phyloP scores from a whole-genome alignment of 1,140 invertebrate species.

The Nebria ingens region DNA sequence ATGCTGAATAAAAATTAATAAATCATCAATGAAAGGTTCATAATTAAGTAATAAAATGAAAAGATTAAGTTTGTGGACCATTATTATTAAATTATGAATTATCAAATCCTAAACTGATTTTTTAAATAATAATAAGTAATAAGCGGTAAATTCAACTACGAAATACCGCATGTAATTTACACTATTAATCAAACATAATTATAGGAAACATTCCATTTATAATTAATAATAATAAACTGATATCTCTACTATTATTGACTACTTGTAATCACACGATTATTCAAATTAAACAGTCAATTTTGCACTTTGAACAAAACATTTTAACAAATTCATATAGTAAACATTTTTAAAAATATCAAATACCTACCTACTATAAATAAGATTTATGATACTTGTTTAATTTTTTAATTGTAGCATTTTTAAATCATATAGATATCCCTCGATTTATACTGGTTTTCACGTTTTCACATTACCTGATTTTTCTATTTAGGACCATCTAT shows the following conservation, averaged over 20 bases:
- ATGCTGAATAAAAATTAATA: no score
- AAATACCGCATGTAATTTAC: neutral
- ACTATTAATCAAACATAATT: neutral
- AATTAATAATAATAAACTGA: neutral
- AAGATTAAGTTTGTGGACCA: no score
- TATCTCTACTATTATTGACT: neutral
- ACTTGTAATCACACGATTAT: neutral
- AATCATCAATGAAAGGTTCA: no score
- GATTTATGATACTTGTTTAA: no score
- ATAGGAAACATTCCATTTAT: conserved; percentile 1
- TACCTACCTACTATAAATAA: neutral
- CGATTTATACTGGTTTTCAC: no score
- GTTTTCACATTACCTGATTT: no score
- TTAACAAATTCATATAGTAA: conserved; percentile 11
- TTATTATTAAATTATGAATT: no score
- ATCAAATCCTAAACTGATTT: no score
- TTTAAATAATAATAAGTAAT: neutral
- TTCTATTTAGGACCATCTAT: no score
- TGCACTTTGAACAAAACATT: conserved; percentile 7
- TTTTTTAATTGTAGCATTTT: no score
- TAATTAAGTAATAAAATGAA: no score
- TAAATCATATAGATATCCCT: no score
- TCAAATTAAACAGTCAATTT: conserved; percentile 8
- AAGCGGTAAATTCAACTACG: neutral
- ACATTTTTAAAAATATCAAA: conserved; percentile 6